Percentiles rank a stretch among this genome's conserved stretches.
These are phyloP conservation scores for Hemicentrotus pulcherrimus DNA, from an alignment of 35 echinoderm and acorn worm species.

Conservation along the genomic window DNA sequence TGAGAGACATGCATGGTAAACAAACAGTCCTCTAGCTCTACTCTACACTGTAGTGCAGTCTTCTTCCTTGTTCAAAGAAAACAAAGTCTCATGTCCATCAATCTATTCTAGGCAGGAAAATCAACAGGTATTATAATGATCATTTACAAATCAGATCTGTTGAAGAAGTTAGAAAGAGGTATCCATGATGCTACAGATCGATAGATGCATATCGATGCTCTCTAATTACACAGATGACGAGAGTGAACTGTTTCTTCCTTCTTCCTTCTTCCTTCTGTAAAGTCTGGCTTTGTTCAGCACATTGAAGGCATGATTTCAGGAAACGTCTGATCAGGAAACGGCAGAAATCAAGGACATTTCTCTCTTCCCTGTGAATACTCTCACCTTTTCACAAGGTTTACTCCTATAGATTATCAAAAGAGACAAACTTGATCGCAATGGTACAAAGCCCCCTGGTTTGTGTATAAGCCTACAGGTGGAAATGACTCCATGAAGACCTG, in stretches of 20 bases:
- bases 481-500: no score
- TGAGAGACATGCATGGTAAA: background rate
- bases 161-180: no score
- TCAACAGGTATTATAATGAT: background rate
- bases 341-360: background rate
- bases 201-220: background rate
- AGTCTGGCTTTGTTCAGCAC: background rate
- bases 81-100: background rate
- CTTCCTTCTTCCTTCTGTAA: background rate
- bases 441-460: no score
- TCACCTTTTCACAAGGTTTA: background rate
- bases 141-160: background rate
- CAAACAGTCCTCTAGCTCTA: background rate
- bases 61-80: slow-evolving; percentile 5
- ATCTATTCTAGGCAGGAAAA: background rate
- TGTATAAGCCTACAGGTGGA: no score
- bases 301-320: background rate
- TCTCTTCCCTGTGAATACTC: background rate
- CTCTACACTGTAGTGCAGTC: background rate
- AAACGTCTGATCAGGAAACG: background rate
- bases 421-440: no score
- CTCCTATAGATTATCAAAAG: background rate
- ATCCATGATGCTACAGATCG: background rate
- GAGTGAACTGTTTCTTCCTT: background rate
- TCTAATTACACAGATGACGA: background rate